Evolutionary conservation across 2,888 invertebrate genomes (phyloP).

Genomic region (Catonia carolina): DNA sequence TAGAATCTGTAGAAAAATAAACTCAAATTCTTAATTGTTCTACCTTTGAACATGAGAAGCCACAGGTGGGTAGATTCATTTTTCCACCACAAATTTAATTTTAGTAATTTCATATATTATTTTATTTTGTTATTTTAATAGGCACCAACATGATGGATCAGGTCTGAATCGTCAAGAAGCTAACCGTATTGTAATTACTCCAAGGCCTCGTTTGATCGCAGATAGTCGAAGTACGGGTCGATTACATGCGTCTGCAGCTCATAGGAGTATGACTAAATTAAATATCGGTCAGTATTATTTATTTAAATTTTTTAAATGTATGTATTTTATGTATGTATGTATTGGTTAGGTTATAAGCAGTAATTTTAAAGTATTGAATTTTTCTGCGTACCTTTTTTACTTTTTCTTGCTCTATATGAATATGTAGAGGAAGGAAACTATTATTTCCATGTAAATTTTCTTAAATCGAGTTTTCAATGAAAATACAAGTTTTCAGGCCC

Average conservation of each 20-base stretch:
- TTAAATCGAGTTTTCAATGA: too few species aligned
- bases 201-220: slow-evolving; percentile 42
- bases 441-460: too few species aligned
- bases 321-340: not conserved
- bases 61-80: too few species aligned
- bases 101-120: not conserved
- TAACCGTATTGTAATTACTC: slow-evolving; percentile 33
- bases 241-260: slow-evolving; percentile 62
- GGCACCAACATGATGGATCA: not conserved
- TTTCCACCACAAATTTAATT: too few species aligned
- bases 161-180: slow-evolving; percentile 31
- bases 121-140: not conserved
- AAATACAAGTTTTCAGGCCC: too few species aligned
- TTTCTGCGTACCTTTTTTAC: too few species aligned
- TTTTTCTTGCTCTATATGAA: too few species aligned
- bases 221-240: slow-evolving; percentile 71
- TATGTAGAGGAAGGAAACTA: too few species aligned
- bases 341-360: not conserved
- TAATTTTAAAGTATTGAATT: not conserved
- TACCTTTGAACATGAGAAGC: too few species aligned
- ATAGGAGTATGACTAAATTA: slow-evolving; percentile 70
- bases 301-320: not conserved
- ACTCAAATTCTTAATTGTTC: too few species aligned
- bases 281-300: not conserved
- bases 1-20: too few species aligned